phyloP scores from a whole-genome alignment of 1,140 invertebrate genomes.

The Melanaphis sacchari region DNA sequence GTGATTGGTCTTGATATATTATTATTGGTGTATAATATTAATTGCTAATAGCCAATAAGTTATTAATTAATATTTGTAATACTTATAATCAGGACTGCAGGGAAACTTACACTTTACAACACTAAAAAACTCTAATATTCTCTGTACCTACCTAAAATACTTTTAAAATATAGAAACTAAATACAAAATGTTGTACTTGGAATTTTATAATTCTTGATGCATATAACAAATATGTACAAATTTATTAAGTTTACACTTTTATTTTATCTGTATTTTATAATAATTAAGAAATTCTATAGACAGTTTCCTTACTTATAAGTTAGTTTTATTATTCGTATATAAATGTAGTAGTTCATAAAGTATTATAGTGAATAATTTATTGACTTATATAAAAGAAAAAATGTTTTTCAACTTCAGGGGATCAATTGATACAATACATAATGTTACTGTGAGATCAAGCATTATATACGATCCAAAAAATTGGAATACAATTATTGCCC shows the following conservation, averaged over 20 bases:
- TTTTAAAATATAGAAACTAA: too few species aligned
- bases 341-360: background rate
- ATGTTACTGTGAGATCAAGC: background rate
- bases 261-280: background rate
- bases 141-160: too few species aligned
- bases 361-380: background rate
- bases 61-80: background rate
- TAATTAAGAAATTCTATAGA: background rate
- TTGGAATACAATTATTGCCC: slow-evolving; percentile 66
- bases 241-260: background rate
- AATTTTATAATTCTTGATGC: background rate
- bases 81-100: background rate
- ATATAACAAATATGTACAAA: too few species aligned
- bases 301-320: background rate
- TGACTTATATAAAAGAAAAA: background rate
- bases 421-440: slow-evolving; percentile 26
- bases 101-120: background rate
- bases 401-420: background rate
- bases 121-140: background rate
- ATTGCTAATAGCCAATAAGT: background rate
- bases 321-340: background rate
- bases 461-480: slow-evolving; percentile 40
- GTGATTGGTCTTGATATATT: background rate
- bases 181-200: background rate
- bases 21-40: background rate